Base-by-base conservation (phyloP, 2,113 vertebrate genomes). In the Oncorhynchus keta region DNA sequence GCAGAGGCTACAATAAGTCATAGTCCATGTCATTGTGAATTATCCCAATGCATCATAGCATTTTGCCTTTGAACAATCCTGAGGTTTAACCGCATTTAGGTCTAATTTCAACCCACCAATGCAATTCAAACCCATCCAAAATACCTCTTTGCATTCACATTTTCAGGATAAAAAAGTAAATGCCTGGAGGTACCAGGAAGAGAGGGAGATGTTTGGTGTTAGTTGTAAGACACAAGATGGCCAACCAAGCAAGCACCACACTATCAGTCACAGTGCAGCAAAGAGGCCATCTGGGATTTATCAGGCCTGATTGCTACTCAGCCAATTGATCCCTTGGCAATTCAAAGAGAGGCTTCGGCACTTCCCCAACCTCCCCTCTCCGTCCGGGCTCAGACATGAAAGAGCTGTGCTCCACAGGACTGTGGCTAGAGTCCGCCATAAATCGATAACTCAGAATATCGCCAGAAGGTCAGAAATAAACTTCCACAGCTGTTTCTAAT, bases 391-490 rank as follows among this genome's bases (percentile, higher is more conserved):
- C 62, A 18, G 45, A 66, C 62, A 74, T 66, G 59, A 71, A 71
- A 71, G 68, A 71, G 75, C 57, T 28, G 22, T 28, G 70, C 59
- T 65, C 57, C 76, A 65, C 76, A 71, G 68, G 49, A 30, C n/a
- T 28, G 68, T 24, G 55, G 39, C 35, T 9, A 20, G 18, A 12
- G 39, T 16, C 55, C 8, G n/a, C 48, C 45, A 4, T 13, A 51
- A 61, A 65, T 79, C 67, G 22, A 16, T 14, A 24, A 75, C 67
- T 35, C 16, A 39, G 32, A 20, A 75, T 55, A 79, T 68, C 18
- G 5, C 67, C 20, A 70, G 73, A 75, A 75, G 59, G 55, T 65
- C 49, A 75, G 64, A 75, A 76, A 71, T 32, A 55, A 32, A 75
- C 48, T 32, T n/a, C n/a, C n/a, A n/a, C n/a, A n/a, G n/a, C n/a